Evolutionary conservation across 2,888 invertebrate genomes (phyloP), one percentile per base, ranked within the genome.

Genomic region (Callyntrura guangdongensis): DNA sequence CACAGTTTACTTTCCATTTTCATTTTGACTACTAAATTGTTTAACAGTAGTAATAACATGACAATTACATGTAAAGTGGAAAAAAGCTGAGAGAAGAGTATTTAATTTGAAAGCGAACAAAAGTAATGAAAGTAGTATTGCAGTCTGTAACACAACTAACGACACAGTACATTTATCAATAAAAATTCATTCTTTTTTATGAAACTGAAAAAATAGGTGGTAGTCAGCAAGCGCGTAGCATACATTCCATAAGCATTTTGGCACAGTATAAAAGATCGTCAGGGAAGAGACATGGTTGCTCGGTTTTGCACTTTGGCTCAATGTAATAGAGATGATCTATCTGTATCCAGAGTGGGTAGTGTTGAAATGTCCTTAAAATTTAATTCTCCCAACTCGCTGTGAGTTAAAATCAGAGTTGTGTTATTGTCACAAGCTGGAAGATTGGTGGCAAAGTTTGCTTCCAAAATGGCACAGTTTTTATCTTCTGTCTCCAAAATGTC

Each of bases 351-450:
- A 17, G 74, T 72, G 17, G 56, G 85, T 17, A 27, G 20, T 5
- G 85, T 72, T 12, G 86, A 86, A 12, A 86, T 74, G 59, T 53
- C 56, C 59, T 74, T 74, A 17, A 9, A 59, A 59, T 86, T 74
- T 12, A n/a, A 61, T 69, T 14, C 27, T n/a, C 14, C 36, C 27
- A 36, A 4, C 17, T 61, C 61, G 61, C 4, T 61, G n/a, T 17
- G 74, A 45, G 86, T 74, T 22, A 86, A 47, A 47, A 86, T 86
- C 27, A 86, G 27, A 5, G 85, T 85, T 22, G 56, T 86, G 5
- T 27, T 27, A 69, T 86, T 86, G 22, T 74, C 74, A 11, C 8
- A 12, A 59, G 17, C 3, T 17, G 59, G 17, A 20, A 36, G 86
- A n/a, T 17, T 20, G 11, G 74, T 27, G 0, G 45, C 17, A 11